Evolutionary conservation across 2,113 vertebrate genomes (phyloP).

Genomic region (Galeopterus variegatus): DNA sequence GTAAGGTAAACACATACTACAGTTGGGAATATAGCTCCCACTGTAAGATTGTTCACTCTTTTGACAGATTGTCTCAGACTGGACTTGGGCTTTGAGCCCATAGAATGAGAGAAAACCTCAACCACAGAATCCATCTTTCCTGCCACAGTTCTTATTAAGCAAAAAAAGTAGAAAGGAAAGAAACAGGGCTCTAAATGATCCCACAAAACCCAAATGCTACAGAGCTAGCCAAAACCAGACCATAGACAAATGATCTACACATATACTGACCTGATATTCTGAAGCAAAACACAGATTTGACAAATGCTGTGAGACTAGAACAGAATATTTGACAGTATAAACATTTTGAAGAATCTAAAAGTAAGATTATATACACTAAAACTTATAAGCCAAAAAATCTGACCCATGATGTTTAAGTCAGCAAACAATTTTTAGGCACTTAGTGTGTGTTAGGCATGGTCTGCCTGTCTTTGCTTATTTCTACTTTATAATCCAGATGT

Average conservation of each 20-base stretch:
- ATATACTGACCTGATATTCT: slow-evolving; percentile 12
- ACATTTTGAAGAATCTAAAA: background rate
- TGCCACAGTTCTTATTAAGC: background rate
- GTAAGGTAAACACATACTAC: background rate
- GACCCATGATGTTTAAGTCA: background rate
- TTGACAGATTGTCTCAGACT: slow-evolving; percentile 54
- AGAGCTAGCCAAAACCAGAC: background rate
- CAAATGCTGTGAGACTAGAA: background rate
- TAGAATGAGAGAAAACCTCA: background rate
- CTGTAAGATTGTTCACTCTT: slow-evolving; percentile 10
- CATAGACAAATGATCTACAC: background rate
- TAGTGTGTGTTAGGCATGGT: background rate
- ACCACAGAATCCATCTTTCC: background rate
- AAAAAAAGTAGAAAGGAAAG: slow-evolving; percentile 37
- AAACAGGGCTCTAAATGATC: background rate
- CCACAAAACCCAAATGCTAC: slow-evolving; percentile 21
- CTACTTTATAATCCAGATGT: slow-evolving; percentile 51
- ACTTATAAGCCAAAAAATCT: background rate
- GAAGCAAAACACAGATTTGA: slow-evolving; percentile 35
- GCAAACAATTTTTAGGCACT: background rate
- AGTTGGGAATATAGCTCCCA: background rate
- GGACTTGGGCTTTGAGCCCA: background rate
- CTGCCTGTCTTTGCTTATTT: background rate
- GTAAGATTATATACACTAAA: background rate
- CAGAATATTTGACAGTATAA: slow-evolving; percentile 40